These are phyloP conservation scores for Neosilurus hyrtlii DNA, from an alignment of 2,797 vertebrate genomes.

Conservation along the genomic window DNA sequence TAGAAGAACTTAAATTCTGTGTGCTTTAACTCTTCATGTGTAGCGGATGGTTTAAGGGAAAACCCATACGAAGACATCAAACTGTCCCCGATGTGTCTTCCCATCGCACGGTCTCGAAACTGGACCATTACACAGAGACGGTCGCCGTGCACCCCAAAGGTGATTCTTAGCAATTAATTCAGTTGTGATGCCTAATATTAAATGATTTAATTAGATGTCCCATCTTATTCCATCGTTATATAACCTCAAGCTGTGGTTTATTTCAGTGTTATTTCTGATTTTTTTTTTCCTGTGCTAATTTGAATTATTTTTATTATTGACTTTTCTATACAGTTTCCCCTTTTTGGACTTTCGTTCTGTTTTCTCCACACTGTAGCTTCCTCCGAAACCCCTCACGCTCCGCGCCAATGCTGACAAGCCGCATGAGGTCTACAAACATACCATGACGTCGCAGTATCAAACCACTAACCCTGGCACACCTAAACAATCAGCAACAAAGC, in stretches of 20 bases:
- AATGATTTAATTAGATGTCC: no score
- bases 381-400: constrained; percentile 80
- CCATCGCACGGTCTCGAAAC: constrained; percentile 71
- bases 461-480: constrained; percentile 48
- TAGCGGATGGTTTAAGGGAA: constrained; percentile 79
- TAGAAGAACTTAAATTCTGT: not conserved
- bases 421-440: constrained; percentile 56
- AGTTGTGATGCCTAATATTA: not conserved
- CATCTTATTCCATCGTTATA: no score
- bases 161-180: constrained; percentile 47
- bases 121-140: constrained; percentile 72
- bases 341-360: constrained; percentile 5
- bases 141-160: constrained; percentile 73
- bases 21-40: constrained; percentile 1
- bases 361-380: constrained; percentile 67
- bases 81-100: constrained; percentile 78
- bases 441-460: constrained; percentile 39
- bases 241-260: not conserved
- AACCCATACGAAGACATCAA: constrained; percentile 87
- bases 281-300: not conserved
- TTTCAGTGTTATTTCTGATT: not conserved
- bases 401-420: constrained; percentile 63
- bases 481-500: constrained; percentile 57
- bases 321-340: not conserved
- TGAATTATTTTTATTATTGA: not conserved